Conservation (phyloP, 2,888 invertebrate species). For the Lordiphosa fenestrarum region DNA sequence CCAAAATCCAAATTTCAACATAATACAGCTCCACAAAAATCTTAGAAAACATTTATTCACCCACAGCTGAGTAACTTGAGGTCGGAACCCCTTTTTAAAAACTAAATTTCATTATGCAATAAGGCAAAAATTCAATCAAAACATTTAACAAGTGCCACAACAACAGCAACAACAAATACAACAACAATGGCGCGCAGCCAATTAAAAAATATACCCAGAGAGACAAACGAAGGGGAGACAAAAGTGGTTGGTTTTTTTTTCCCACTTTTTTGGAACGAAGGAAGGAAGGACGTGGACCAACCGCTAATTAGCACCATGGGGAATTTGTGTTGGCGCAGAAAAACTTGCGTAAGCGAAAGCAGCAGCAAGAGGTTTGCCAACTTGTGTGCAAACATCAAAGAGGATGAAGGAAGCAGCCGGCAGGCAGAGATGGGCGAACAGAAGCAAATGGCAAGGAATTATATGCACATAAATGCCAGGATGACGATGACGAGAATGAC, state of each 20-base stretch:
- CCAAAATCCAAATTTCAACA: too few relatives aligned
- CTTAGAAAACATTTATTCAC: too few relatives aligned
- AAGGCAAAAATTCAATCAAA: conserved; percentile 29
- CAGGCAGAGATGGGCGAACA: neutral
- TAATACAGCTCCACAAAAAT: too few relatives aligned
- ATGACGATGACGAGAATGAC: neutral
- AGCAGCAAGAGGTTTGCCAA: conserved; percentile 32
- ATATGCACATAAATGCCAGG: conserved; percentile 38
- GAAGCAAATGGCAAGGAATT: conserved; percentile 22
- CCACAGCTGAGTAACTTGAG: too few relatives aligned
- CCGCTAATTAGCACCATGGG: conserved; percentile 81
- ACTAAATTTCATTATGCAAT: too few relatives aligned
- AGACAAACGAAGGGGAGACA: neutral
- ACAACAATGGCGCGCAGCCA: conserved; percentile 7
- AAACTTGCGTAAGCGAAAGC: conserved; percentile 52
- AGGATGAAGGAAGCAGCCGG: conserved; percentile 24
- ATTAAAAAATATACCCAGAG: conserved; percentile 13
- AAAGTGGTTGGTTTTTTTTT: too few relatives aligned
- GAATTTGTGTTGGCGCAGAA: conserved; percentile 68
- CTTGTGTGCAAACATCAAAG: conserved; percentile 72
- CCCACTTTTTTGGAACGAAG: conserved; percentile 9
- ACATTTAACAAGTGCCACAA: conserved; percentile 16
- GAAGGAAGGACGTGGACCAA: conserved; percentile 41
- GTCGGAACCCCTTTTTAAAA: too few relatives aligned
- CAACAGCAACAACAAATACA: conserved; percentile 33